Evolutionary conservation across 2,888 invertebrate genomes (phyloP).

Genomic region (Chorisops tibialis): DNA sequence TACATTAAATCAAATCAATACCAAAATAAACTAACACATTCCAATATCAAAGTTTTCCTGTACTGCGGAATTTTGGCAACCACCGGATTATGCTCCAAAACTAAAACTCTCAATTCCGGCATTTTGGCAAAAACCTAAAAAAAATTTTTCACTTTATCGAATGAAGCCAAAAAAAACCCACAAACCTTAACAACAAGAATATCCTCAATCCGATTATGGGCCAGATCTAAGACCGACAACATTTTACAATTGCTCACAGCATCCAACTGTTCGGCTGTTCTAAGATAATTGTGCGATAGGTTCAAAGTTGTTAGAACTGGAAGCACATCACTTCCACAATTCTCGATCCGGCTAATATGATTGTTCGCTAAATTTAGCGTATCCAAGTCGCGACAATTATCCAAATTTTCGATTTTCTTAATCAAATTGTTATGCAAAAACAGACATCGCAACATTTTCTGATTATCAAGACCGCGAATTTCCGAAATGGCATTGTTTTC

Average conservation of each 20-base stretch:
- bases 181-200: conserved; percentile 78
- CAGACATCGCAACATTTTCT: conserved; percentile 72
- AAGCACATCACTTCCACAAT: conserved; percentile 66
- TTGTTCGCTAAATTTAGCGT: conserved; percentile 86
- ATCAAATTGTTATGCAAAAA: conserved; percentile 88
- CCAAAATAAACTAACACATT: conserved; percentile 56
- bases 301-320: conserved; percentile 76
- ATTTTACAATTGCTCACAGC: conserved; percentile 61
- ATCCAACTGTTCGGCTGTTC: conserved; percentile 53
- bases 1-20: conserved; percentile 1
- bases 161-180: conserved; percentile 45
- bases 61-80: conserved; percentile 79
- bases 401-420: conserved; percentile 76
- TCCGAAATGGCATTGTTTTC: conserved; percentile 85
- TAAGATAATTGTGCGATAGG: conserved; percentile 79
- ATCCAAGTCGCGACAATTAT: conserved; percentile 67
- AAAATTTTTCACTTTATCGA: conserved; percentile 70
- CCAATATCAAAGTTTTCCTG: conserved; percentile 73
- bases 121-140: conserved; percentile 62
- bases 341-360: conserved; percentile 75
- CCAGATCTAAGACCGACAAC: conserved; percentile 79
- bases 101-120: conserved; percentile 72
- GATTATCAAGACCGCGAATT: conserved; percentile 80
- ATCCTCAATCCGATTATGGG: conserved; percentile 84
- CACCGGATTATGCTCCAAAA: conserved; percentile 85